phyloP scores from a whole-genome alignment of 2,888 invertebrate species.

The Acanthosepion lycidas region DNA sequence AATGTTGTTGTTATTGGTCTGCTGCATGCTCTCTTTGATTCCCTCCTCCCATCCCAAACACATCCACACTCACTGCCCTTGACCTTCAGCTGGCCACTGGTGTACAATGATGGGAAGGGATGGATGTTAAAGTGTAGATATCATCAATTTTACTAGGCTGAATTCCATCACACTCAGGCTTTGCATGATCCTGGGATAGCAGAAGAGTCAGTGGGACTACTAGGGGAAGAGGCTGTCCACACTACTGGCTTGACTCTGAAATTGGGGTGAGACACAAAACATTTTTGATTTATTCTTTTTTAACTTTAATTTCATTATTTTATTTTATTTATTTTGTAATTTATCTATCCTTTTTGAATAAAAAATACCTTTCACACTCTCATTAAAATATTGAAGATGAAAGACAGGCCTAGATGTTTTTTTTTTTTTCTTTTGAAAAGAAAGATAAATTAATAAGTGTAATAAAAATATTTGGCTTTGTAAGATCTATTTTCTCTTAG shows the following conservation, averaged over 20 bases:
- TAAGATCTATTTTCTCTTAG: neutral
- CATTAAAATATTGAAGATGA: constrained; percentile 23
- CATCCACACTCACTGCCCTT: neutral
- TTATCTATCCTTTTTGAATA: neutral
- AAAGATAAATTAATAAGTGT: neutral
- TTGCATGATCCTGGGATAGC: constrained; percentile 94
- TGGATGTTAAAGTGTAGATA: constrained; percentile 50
- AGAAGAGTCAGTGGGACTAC: constrained; percentile 88
- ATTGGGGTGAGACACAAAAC: constrained; percentile 84
- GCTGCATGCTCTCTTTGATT: neutral
- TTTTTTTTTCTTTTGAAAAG: neutral
- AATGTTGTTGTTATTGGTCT: neutral
- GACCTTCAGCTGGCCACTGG: constrained; percentile 39
- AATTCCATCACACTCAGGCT: constrained; percentile 75
- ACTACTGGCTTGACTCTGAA: constrained; percentile 90
- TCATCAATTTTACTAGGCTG: constrained; percentile 65
- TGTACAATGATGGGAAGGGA: constrained; percentile 40
- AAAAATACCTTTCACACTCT: neutral
- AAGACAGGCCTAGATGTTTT: constrained; percentile 23
- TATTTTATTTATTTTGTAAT: neutral
- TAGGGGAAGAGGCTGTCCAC: constrained; percentile 95
- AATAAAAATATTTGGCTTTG: neutral
- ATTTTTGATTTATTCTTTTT: constrained; percentile 14
- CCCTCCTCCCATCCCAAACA: neutral
- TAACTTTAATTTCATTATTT: neutral